Conservation (phyloP, 2,888 invertebrate genomes). For the Noctua janthe region DNA sequence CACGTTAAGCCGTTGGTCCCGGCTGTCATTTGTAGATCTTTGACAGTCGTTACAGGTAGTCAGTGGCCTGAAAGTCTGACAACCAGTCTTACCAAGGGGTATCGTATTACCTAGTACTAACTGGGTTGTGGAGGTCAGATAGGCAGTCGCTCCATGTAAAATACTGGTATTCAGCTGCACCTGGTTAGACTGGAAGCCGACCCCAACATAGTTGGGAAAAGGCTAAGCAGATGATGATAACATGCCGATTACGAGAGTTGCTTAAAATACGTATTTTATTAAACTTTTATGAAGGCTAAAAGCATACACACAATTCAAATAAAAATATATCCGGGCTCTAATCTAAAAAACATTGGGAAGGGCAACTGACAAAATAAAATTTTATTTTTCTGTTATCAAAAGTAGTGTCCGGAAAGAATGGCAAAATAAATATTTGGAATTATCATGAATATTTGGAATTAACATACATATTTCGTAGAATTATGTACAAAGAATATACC, state of each 20-base stretch:
- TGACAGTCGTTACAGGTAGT: no score
- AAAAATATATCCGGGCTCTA: conserved; percentile 4
- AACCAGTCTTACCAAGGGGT: no score
- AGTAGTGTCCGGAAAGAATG: background rate
- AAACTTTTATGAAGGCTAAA: background rate
- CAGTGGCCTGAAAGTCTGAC: no score
- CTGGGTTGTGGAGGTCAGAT: no score
- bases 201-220: no score
- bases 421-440: background rate
- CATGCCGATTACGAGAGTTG: background rate
- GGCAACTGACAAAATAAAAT: background rate
- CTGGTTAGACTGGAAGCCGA: no score
- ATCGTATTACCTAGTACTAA: no score
- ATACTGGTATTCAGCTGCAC: no score
- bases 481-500: background rate
- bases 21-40: no score
- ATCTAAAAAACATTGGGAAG: background rate
- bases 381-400: background rate
- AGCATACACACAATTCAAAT: background rate
- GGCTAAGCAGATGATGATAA: background rate
- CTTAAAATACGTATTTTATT: background rate
- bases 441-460: no score
- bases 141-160: no score
- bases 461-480: background rate
- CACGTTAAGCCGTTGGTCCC: no score